Conservation (phyloP, 2,888 invertebrate genomes). For the Tetramorium bicarinatum region DNA sequence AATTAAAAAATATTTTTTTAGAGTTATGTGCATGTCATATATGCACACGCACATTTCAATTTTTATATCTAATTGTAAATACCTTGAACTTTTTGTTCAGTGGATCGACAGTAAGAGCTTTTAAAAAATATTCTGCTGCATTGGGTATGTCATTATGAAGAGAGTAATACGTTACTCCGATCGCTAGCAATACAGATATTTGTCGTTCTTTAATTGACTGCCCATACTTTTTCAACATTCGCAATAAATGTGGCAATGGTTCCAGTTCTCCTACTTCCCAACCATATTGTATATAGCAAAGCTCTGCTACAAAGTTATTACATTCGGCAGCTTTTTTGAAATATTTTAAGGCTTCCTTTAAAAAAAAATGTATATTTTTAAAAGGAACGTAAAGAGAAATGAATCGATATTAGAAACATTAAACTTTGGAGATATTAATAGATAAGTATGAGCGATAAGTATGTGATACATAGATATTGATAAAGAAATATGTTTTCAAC, state of each 20-base stretch:
- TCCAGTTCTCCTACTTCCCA: slow-evolving; percentile 12
- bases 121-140: slow-evolving; percentile 51
- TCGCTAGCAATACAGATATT: slow-evolving; percentile 21
- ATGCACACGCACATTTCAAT: background rate
- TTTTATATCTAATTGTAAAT: slow-evolving; percentile 11
- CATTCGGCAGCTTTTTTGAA: slow-evolving; percentile 44
- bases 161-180: slow-evolving; percentile 38
- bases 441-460: background rate
- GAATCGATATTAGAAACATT: background rate
- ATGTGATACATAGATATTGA: background rate
- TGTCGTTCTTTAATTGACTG: background rate
- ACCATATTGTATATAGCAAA: slow-evolving; percentile 32
- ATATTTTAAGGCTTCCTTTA: slow-evolving; percentile 55
- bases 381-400: background rate
- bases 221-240: slow-evolving; percentile 40
- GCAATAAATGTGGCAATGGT: slow-evolving; percentile 30
- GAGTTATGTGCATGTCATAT: background rate
- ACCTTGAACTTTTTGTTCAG: slow-evolving; percentile 21
- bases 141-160: background rate
- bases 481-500: background rate
- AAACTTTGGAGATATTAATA: slow-evolving; percentile 3
- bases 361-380: slow-evolving; percentile 9
- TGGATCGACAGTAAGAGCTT: slow-evolving; percentile 45
- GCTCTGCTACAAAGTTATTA: slow-evolving; percentile 47
- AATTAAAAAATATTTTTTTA: background rate